Evolutionary conservation across 2,113 vertebrate species (phyloP).

Genomic region (Epinephelus fuscoguttatus): DNA sequence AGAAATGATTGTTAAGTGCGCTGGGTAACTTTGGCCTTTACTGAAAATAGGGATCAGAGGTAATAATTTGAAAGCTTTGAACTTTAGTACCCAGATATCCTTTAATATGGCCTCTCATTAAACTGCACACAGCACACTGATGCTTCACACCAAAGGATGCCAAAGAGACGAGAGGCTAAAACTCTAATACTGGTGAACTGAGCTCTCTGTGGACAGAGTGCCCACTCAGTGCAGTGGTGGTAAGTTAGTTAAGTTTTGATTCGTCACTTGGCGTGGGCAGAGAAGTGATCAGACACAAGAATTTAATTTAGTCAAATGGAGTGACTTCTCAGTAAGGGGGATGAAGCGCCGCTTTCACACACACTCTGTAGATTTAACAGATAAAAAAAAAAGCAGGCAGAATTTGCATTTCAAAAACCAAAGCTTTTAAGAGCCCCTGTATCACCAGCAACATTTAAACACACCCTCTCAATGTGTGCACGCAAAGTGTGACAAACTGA

Average conservation of each 20-base stretch:
- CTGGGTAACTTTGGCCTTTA: not conserved
- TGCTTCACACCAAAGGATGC: constrained; percentile 16
- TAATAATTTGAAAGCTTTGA: constrained; percentile 53
- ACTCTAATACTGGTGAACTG: not conserved
- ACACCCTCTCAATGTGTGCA: not conserved
- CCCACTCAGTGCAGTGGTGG: constrained; percentile 40
- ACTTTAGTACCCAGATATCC: constrained; percentile 23
- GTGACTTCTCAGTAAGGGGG: constrained; percentile 3
- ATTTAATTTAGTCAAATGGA: constrained; percentile 46
- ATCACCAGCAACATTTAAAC: constrained; percentile 16
- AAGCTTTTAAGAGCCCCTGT: constrained; percentile 1
- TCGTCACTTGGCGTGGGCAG: constrained; percentile 50
- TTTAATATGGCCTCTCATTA: constrained; percentile 58
- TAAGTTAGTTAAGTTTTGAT: constrained; percentile 54
- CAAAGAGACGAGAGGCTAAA: constrained; percentile 9
- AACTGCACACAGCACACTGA: not conserved
- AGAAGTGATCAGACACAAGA: constrained; percentile 30
- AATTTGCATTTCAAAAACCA: constrained; percentile 14
- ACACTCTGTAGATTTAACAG: constrained; percentile 8
- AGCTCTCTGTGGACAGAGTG: constrained; percentile 25
- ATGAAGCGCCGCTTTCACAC: not conserved
- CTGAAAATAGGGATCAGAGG: not conserved
- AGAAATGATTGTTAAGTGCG: constrained; percentile 5
- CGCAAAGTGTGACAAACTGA: constrained; percentile 28
- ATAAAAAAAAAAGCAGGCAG: constrained; percentile 7